Evolutionary conservation across 2,797 vertebrate genomes (phyloP), one percentile per base, ranked within the genome.

Genomic region (Pempheris klunzingeri): DNA sequence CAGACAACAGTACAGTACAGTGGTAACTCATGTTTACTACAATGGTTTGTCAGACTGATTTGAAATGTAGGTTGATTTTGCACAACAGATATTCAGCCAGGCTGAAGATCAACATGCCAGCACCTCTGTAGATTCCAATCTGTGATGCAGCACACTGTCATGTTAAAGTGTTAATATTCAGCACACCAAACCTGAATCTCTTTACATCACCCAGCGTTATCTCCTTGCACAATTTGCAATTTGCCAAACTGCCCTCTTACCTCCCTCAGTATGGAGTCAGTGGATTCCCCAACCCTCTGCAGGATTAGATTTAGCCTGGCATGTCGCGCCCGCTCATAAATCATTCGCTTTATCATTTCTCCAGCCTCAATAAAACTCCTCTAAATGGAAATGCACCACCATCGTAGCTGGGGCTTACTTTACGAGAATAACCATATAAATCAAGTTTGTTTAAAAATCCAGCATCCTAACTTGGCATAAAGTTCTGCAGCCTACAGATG

Each of bases 301-400:
- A 7, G 81, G 77, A 88, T 90, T 83, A 85, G 64, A 87, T 90
- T 87, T 80, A 86, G 69, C 80, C 73, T 61, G 67, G 53, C 83
- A 67, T 83, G 71, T 81, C 15, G 53, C 68, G 77, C 47, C 77
- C 1, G 9, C 82, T 89, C 88, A 91, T 93, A 92, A 92, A 94
- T 93, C 90, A 92, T 80, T 74, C 17, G 64, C 86, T 90, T 88
- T 90, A 90, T 87, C 85, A 90, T 87, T 88, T 84, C 84, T 87
- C 44, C 83, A 54, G 74, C 85, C 63, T 84, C 88, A 83, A 83
- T 92, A 89, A 92, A 93, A 90, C 80, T 84, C 85, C 86, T 93
- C 85, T 91, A 91, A 92, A 94, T 93, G 92, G 88, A 93, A 93
- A 93, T 85, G 77, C 83, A 50, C 76, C 81, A 36, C 65, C 76